Evolutionary conservation across 2,113 vertebrate species (phyloP).

Genomic region (Struthio camelus): DNA sequence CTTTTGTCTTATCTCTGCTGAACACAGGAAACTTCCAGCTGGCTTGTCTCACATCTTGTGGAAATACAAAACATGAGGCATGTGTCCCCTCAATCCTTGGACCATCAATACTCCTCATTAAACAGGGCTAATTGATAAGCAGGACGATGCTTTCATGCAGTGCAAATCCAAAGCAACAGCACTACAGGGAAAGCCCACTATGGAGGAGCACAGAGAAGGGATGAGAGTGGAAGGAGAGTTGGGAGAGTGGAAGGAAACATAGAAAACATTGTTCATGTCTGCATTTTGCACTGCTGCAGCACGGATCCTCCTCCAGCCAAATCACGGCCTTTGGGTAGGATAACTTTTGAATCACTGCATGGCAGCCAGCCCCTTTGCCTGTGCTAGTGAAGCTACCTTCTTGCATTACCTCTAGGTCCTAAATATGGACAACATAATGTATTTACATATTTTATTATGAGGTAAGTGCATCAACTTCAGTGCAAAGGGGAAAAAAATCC

Average conservation of each 20-base stretch:
- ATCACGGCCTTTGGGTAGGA: neutral
- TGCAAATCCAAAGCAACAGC: neutral
- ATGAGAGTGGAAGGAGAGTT: neutral
- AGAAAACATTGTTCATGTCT: neutral
- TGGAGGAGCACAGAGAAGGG: neutral
- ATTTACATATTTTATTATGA: neutral
- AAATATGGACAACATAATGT: neutral
- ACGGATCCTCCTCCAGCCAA: neutral
- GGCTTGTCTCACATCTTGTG: neutral
- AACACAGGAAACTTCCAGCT: neutral
- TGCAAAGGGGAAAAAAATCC: neutral
- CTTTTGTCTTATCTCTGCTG: neutral
- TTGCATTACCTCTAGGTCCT: neutral
- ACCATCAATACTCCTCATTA: neutral
- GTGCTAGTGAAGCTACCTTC: neutral
- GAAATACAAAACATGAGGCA: too few relatives aligned
- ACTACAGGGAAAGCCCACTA: fast-evolving
- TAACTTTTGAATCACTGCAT: neutral
- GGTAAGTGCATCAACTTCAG: neutral
- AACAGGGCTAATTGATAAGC: neutral
- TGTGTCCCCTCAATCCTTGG: neutral
- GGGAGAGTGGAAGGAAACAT: neutral
- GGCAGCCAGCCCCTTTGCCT: neutral
- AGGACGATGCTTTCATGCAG: neutral
- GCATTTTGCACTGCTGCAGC: neutral